Evolutionary conservation across 92 coral and sea anemone species (phyloP).

Genomic region (Ricordea florida): DNA sequence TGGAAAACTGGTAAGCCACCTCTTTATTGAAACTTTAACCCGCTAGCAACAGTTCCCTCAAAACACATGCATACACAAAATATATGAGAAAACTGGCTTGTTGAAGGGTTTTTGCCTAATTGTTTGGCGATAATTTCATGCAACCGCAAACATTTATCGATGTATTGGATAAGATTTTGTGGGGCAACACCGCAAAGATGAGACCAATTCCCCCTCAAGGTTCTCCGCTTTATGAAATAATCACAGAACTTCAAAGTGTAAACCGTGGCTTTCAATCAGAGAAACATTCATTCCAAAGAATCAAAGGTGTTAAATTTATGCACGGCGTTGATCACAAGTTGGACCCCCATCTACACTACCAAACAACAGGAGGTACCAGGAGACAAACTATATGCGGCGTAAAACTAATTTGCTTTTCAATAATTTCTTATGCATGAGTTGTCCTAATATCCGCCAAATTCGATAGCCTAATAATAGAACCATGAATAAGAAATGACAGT

Average conservation of each 20-base stretch:
- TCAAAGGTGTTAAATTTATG: too few relatives aligned
- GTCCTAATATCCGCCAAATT: conserved; percentile 31
- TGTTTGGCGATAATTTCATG: not conserved
- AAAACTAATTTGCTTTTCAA: not conserved
- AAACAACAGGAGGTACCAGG: not conserved
- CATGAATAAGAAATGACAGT: conserved; percentile 36
- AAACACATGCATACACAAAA: too few relatives aligned
- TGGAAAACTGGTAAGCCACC: too few relatives aligned
- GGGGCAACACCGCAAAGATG: not conserved
- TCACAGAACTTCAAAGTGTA: not conserved
- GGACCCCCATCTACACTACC: too few relatives aligned
- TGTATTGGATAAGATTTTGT: conserved; percentile 18
- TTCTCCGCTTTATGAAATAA: not conserved
- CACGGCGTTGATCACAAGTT: too few relatives aligned
- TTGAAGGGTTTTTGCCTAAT: not conserved
- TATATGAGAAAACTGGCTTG: too few relatives aligned
- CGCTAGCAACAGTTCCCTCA: too few relatives aligned
- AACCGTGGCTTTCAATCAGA: too few relatives aligned
- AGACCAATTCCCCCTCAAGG: not conserved
- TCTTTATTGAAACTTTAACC: too few relatives aligned
- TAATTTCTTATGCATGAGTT: conserved; percentile 45
- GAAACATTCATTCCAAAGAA: too few relatives aligned
- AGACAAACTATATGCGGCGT: not conserved
- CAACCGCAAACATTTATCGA: conserved; percentile 11
- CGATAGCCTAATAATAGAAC: conserved; percentile 19